Conservation (phyloP, 2,113 vertebrate genomes). For the Willisornis vidua region DNA sequence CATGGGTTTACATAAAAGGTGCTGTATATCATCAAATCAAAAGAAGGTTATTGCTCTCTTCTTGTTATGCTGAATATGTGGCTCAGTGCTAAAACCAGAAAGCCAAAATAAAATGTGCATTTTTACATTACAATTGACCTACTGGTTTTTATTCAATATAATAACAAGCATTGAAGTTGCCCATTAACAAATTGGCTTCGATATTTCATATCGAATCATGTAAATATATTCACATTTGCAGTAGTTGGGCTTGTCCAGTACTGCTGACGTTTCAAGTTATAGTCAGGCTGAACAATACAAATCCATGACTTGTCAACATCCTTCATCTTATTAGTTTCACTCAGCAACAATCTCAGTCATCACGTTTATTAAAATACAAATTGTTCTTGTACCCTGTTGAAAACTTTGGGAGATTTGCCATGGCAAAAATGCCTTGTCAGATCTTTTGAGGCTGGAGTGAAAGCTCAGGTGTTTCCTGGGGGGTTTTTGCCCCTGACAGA, state of each 20-base stretch:
- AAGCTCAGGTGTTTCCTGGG: not conserved
- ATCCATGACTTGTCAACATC: not conserved
- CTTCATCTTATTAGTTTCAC: not conserved
- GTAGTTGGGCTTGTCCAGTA: not conserved
- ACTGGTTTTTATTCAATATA: not conserved
- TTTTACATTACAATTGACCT: not conserved
- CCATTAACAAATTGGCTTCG: not conserved
- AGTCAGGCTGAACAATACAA: not conserved
- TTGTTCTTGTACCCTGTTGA: not conserved
- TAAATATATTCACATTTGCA: not conserved
- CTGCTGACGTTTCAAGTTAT: not conserved
- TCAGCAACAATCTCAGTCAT: not conserved
- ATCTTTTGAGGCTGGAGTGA: not conserved
- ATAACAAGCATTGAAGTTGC: not conserved
- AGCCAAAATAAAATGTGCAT: not conserved
- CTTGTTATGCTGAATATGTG: not conserved
- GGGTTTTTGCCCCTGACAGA: not conserved
- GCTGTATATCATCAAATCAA: conserved; percentile 37
- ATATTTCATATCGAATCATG: not conserved
- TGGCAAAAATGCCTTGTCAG: not conserved
- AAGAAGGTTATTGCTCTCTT: not conserved
- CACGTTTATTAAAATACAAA: not conserved
- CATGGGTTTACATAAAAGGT: conserved; percentile 26
- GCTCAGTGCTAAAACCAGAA: not conserved
- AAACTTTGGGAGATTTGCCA: not conserved